Evolutionary conservation across 92 coral and sea anemone genomes (phyloP).

Genomic region (Muricea muricata): DNA sequence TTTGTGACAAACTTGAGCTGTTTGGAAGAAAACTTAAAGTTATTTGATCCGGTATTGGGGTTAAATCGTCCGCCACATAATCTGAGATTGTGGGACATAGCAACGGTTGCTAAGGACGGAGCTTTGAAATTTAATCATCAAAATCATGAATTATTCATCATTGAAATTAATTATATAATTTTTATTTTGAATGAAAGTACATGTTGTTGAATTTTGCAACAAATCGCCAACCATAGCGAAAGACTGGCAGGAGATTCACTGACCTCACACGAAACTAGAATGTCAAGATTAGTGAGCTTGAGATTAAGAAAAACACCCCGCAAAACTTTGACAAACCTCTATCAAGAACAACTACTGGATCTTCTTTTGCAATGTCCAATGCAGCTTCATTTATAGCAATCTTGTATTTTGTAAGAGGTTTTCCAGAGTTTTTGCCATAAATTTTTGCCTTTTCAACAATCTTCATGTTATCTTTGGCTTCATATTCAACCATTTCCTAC

Average conservation of each 20-base stretch:
- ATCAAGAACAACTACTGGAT: constrained; percentile 56
- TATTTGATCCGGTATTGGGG: neutral
- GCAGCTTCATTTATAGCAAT: constrained; percentile 68
- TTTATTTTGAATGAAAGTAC: too few species aligned
- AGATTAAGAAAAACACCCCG: neutral
- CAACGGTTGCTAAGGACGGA: neutral
- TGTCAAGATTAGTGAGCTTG: too few species aligned
- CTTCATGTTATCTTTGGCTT: constrained; percentile 15
- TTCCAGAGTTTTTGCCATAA: constrained; percentile 25
- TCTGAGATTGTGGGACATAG: neutral
- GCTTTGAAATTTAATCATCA: neutral
- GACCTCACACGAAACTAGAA: too few species aligned
- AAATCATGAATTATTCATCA: neutral
- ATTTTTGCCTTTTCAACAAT: constrained; percentile 5
- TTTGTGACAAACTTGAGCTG: constrained; percentile 22
- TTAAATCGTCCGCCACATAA: neutral
- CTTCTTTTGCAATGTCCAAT: constrained; percentile 44
- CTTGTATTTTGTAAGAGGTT: constrained; percentile 49
- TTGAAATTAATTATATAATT: too few species aligned
- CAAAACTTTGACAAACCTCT: constrained; percentile 47
- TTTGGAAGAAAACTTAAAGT: constrained; percentile 8
- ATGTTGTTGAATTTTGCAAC: too few species aligned
- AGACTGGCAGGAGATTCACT: too few species aligned
- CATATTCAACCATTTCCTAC: constrained; percentile 9
- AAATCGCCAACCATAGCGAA: too few species aligned